Conservation (phyloP, 2,888 invertebrate genomes). For the Meliscaeva auricollis region DNA sequence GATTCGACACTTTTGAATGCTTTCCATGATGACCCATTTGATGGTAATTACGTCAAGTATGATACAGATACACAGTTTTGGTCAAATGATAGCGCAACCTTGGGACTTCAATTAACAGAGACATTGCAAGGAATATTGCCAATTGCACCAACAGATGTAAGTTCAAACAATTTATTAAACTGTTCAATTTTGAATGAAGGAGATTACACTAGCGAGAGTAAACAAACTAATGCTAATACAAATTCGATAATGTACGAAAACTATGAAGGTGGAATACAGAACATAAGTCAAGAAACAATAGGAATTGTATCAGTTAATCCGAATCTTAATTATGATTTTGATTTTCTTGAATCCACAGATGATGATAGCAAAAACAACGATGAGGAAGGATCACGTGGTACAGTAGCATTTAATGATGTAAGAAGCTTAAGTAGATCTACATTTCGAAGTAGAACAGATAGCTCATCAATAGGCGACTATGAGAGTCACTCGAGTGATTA, state of each 20-base stretch:
- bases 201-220: slow-evolving; percentile 77
- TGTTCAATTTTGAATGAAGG: slow-evolving; percentile 77
- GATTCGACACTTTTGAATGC: slow-evolving; percentile 83
- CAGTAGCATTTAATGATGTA: slow-evolving; percentile 77
- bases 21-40: slow-evolving; percentile 83
- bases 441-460: slow-evolving; percentile 82
- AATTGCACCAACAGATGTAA: slow-evolving; percentile 80
- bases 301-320: slow-evolving; percentile 80
- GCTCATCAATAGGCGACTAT: slow-evolving; percentile 83
- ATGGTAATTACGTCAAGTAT: slow-evolving; percentile 81
- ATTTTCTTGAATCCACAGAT: slow-evolving; percentile 65
- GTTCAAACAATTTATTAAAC: slow-evolving; percentile 69
- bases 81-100: slow-evolving; percentile 80
- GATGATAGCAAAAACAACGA: slow-evolving; percentile 76
- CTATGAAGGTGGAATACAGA: slow-evolving; percentile 66
- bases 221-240: slow-evolving; percentile 78
- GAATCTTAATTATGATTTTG: slow-evolving; percentile 78
- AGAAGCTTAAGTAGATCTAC: slow-evolving; percentile 80
- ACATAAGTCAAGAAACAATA: slow-evolving; percentile 75
- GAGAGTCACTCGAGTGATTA: slow-evolving; percentile 84
- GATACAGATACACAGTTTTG: slow-evolving; percentile 81
- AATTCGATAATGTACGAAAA: slow-evolving; percentile 80
- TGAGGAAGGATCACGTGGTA: slow-evolving; percentile 49
- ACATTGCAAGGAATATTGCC: slow-evolving; percentile 83
- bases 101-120: slow-evolving; percentile 82